phyloP scores from a whole-genome alignment of 2,888 invertebrate genomes.

The Theristus sp. region DNA sequence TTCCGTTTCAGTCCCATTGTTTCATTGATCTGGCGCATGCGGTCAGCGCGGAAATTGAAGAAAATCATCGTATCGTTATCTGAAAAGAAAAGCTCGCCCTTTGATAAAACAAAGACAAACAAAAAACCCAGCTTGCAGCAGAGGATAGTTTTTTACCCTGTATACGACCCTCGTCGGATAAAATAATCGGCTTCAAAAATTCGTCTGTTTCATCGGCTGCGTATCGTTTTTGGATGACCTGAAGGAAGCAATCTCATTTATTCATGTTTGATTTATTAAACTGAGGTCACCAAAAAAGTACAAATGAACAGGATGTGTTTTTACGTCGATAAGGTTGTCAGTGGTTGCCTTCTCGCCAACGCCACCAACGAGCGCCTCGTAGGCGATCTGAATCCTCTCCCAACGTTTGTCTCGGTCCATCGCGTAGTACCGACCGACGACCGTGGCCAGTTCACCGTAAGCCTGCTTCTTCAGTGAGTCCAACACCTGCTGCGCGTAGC shows the following conservation, averaged over 20 bases:
- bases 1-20: constrained; percentile 23
- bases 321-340: constrained; percentile 17
- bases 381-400: constrained; percentile 30
- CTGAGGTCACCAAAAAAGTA: no score
- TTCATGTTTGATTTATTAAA: no score
- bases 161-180: constrained; percentile 24
- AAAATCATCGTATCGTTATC: constrained; percentile 34
- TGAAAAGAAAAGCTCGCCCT: constrained; percentile 7
- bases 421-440: constrained; percentile 34
- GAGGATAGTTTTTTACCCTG: no score
- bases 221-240: constrained; percentile 26
- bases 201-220: constrained; percentile 32
- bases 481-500: constrained; percentile 23
- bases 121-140: no score
- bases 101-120: neutral
- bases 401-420: constrained; percentile 34
- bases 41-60: constrained; percentile 34
- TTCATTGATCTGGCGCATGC: constrained; percentile 34
- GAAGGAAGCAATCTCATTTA: no score
- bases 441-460: constrained; percentile 30
- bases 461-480: constrained; percentile 18
- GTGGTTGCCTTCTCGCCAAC: constrained; percentile 25
- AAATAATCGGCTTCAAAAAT: constrained; percentile 33
- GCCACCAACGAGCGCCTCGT: constrained; percentile 32
- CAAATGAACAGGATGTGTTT: no score